phyloP scores from a whole-genome alignment of 2,797 vertebrate genomes.

The Salarias fasciatus region DNA sequence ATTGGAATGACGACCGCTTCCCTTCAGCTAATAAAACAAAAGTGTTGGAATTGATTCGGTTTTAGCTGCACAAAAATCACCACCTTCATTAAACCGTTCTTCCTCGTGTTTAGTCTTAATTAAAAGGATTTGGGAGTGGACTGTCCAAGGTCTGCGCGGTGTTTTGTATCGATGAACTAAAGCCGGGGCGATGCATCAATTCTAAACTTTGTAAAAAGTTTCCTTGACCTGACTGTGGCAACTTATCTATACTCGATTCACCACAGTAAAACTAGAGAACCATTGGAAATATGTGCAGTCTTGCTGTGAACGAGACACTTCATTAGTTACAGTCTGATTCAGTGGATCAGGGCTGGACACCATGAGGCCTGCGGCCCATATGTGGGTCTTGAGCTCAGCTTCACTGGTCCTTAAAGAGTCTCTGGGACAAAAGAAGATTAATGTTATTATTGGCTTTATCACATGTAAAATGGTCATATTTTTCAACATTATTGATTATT shows the following conservation, averaged over 20 bases:
- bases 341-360: too few species aligned
- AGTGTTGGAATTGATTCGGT: constrained; percentile 5
- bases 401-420: too few species aligned
- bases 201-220: not conserved
- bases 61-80: constrained; percentile 14
- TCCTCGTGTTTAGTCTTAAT: not conserved
- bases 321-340: too few species aligned
- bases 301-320: too few species aligned
- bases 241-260: not conserved
- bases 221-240: not conserved
- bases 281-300: too few species aligned
- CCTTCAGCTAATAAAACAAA: constrained; percentile 23
- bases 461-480: too few species aligned
- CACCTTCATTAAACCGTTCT: constrained; percentile 7
- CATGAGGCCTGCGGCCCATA: too few species aligned
- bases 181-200: not conserved
- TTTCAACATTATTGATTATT: too few species aligned
- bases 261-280: too few species aligned
- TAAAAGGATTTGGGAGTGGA: constrained; percentile 17
- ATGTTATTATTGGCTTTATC: too few species aligned
- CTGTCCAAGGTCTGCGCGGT: constrained; percentile 9
- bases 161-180: not conserved
- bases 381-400: too few species aligned
- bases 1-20: constrained; percentile 5
- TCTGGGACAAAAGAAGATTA: too few species aligned